Evolutionary conservation across 2,113 vertebrate genomes (phyloP), one percentile per base, ranked within the genome.

Genomic region (Ramphastos sulfuratus): DNA sequence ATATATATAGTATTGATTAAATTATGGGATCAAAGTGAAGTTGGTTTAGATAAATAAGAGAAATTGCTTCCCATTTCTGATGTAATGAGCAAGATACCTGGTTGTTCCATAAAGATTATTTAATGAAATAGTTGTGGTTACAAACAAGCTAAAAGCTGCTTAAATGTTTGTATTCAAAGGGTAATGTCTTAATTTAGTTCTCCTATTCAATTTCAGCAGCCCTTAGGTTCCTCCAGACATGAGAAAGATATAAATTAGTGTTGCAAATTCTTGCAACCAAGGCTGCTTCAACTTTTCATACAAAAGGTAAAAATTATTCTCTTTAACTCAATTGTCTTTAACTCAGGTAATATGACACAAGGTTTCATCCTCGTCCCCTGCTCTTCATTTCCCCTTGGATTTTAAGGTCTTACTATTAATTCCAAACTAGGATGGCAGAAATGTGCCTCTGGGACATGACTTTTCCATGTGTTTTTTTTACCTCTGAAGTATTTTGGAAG

Each of bases 191-290:
- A 67, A 80, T 72, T 65, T 56, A 55, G 27, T 60, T 55, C 6
- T 71, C 48, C 33, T 12, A 6, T 91, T 91, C 73, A 61, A 35
- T 66, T 77, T 54, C 73, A 61, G 25, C 11, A 65, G 23, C 27
- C 9, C 3, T 37, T 59, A 48, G 4, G 8, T 65, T 73, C 42
- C 77, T 64, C 87, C 76, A 95, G 93, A 54, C 60, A 64, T 9
- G 65, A 94, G 85, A 94, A 54, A 30, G 17, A 28, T 54, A 14
- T 95, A 81, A 87, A 93, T 82, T 89, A 90, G 60, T 59, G 92
- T 74, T 85, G 85, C 56, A 95, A 61, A 95, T 96, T 90, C 76
- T 87, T 94, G 31, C 50, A 93, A 61, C 7, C 25, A 10, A 80
- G 76, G 64, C 58, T 85, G n/a, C 35, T 95, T 94, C 87, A 77